Conservation (phyloP, 2,797 vertebrate species). For the Borostomias antarcticus region DNA sequence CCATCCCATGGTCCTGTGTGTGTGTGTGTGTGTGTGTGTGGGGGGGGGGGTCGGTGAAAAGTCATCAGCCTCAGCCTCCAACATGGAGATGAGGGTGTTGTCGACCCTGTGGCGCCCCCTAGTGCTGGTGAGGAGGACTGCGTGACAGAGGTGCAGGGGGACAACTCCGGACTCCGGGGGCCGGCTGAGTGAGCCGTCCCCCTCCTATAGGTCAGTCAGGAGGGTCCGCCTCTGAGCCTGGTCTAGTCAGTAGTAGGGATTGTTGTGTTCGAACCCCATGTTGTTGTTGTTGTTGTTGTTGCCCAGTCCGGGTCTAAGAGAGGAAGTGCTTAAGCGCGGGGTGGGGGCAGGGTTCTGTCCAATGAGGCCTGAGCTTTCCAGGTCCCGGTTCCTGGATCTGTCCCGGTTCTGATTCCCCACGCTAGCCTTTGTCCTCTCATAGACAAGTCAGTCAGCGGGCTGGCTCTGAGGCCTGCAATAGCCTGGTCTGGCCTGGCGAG, state of each 20-base stretch:
- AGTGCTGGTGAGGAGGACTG: no score
- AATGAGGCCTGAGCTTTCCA: conserved; percentile 19
- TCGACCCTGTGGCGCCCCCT: no score
- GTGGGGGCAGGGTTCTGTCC: conserved; percentile 13
- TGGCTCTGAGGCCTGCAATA: background rate
- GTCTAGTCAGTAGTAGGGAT: background rate
- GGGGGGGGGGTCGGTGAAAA: background rate
- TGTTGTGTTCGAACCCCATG: background rate
- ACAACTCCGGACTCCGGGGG: no score
- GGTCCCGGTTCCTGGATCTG: conserved; percentile 14
- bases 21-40: background rate
- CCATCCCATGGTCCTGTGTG: no score
- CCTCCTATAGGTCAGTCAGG: no score
- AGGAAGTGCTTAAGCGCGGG: background rate
- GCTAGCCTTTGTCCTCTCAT: conserved; percentile 3
- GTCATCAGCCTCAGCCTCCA: no score
- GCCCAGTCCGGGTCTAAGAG: background rate
- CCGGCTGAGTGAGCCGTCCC: no score
- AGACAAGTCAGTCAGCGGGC: background rate
- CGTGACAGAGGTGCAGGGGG: no score
- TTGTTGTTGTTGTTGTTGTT: background rate
- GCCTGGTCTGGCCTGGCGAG: background rate
- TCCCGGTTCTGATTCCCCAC: background rate
- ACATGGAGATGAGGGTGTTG: no score
- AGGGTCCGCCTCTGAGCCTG: background rate